Base-by-base conservation (phyloP, 2,113 vertebrate genomes). In the Protobothrops mucrosquamatus region DNA sequence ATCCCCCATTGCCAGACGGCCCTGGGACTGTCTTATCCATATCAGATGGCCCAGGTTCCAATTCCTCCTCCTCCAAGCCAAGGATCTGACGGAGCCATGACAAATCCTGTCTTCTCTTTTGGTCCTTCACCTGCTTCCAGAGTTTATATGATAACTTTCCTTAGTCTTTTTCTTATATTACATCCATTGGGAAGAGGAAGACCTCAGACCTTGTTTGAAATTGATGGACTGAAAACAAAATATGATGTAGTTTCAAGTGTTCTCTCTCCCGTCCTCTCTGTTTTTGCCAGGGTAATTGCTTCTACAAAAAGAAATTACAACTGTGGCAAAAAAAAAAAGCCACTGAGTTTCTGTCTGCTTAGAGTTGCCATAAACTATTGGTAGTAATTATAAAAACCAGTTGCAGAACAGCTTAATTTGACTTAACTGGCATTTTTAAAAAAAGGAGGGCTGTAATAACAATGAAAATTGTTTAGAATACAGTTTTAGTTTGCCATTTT, bases 161-260 rank as follows among this genome's bases (percentile, higher is more conserved):
- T 92, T 94, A 93, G 48, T 91, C 96, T 97, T 96, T 85, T 87
- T 96, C 91, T 94, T 92, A 93, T 91, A 74, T 93, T 94, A 96
- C 39, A 95, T 96, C 96, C 87, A 5, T 94, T 92, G 69, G 94
- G 88, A 97, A 95, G 96, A 95, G 91, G 3, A 56, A 39, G 7
- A 43, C 15, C 43, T 7, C 14, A 81, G 56, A 12, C 12, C 46
- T 94, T 96, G 95, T 96, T 96, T 98, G 96, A 98, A 98, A 98
- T 96, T 97, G 96, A 95, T 97, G 97, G 96, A 98, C 96, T 97
- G 97, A 98, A 96, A 98, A 97, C 98, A 96, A 98, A 98, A 97
- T 97, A 98, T 96, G 96, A 93, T 48, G 93, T 97, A 95, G 96
- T 97, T 96, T 91, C 93, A 9, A 97, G 97, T 97, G 96, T 96